These are phyloP conservation scores for Chymomyza fuscimana DNA, from an alignment of 2,888 invertebrate genomes.

Conservation along the genomic window DNA sequence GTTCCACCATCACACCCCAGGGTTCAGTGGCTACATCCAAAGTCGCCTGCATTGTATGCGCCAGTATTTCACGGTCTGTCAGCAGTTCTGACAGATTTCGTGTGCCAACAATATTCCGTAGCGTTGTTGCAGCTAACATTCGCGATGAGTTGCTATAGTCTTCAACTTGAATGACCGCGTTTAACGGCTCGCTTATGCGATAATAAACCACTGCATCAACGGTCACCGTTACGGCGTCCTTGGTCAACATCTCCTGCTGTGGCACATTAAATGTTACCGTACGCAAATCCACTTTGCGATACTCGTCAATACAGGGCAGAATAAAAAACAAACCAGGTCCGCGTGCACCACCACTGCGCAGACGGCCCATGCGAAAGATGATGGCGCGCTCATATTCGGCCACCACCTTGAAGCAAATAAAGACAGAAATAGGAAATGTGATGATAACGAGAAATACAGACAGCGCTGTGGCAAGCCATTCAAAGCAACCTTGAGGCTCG, in stretches of 20 bases:
- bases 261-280: slow-evolving; percentile 98
- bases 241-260: slow-evolving; percentile 96
- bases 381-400: slow-evolving; percentile 94
- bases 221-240: slow-evolving; percentile 95
- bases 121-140: slow-evolving; percentile 89
- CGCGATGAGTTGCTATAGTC: slow-evolving; percentile 92
- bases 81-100: slow-evolving; percentile 94
- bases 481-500: slow-evolving; percentile 86
- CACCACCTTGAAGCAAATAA: slow-evolving; percentile 92
- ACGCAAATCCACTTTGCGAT: slow-evolving; percentile 94
- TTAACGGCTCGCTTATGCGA: slow-evolving; percentile 88
- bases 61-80: slow-evolving; percentile 94
- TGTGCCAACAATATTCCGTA: slow-evolving; percentile 95
- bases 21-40: slow-evolving; percentile 87
- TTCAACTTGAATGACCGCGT: slow-evolving; percentile 87
- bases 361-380: slow-evolving; percentile 91
- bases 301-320: slow-evolving; percentile 95
- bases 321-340: slow-evolving; percentile 96
- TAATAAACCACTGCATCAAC: slow-evolving; percentile 95
- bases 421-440: slow-evolving; percentile 91
- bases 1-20: slow-evolving; percentile 96
- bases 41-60: slow-evolving; percentile 92
- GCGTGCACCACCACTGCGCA: slow-evolving; percentile 80
- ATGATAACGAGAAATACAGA: slow-evolving; percentile 87
- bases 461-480: slow-evolving; percentile 86